Base-by-base conservation (phyloP, 2,797 vertebrate species). In the Sus cebifrons region DNA sequence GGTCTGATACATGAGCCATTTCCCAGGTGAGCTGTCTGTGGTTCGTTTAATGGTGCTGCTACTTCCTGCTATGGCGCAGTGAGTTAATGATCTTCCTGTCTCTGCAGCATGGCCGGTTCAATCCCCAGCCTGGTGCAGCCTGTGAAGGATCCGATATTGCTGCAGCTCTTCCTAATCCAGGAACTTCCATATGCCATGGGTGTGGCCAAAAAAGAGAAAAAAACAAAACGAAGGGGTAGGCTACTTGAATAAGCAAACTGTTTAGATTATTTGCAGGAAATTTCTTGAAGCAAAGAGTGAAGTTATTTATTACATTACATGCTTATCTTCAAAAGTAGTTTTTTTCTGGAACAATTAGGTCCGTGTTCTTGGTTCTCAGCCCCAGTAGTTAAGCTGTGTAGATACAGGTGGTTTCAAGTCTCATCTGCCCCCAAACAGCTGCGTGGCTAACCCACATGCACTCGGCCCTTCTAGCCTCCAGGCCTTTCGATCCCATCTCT, bases 301-400 rank as follows among this genome's bases (percentile, higher is more conserved):
- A 20, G 54, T 86, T 65, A 71, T 77, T 89, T 82, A 79, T 32
- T 67, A 71, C 32, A 23, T 78, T 54, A 5, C 36, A 15, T 77
- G 84, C 88, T 74, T 92, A 16, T 82, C 92, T 96, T 95, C 91
- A 18, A 29, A 36, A 82, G 44, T 82, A 32, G 73, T 36, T 14
- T 95, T 93, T 78, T 91, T 86, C 89, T 75, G 44, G 15, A 86
- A 70, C 75, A 52, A 75, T 96, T 79, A 89, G 20, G 73, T 91
- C 60, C 0, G 23, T 56, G 23, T 64, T 86, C 70, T 91, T 74
- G 0, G 23, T 56, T 75, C 60, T 89, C n/a, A 70, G 89, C 29
- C 58, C 2, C 49, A 20, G 0, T 2, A 5, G 56, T 10, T 4
- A 17, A 20, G 25, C n/a, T 21, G 15, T 29, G 16, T 58, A 40